A percentile compares a stretch with the other conserved stretches of the same genome.
phyloP scores from a whole-genome alignment of 2,113 vertebrate genomes.

The Pipa parva region DNA sequence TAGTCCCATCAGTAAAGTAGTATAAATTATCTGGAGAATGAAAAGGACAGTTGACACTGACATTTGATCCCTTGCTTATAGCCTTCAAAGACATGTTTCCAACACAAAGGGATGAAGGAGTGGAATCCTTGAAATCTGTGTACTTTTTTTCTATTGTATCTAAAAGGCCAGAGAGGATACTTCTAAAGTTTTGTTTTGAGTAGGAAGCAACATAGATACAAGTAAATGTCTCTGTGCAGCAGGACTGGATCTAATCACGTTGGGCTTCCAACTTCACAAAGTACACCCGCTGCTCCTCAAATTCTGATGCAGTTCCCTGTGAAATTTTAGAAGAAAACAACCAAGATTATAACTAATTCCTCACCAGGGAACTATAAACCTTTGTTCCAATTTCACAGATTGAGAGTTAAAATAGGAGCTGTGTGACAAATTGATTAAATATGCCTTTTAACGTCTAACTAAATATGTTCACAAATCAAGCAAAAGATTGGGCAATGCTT shows the following conservation, averaged over 20 bases:
- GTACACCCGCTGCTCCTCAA: neutral
- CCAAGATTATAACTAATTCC: constrained; percentile 26
- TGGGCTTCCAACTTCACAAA: neutral
- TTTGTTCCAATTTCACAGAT: constrained; percentile 14
- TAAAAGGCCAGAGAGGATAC: neutral
- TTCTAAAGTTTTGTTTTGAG: constrained; percentile 5
- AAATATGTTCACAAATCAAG: neutral
- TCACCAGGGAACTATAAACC: constrained; percentile 23
- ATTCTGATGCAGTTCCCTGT: constrained; percentile 16
- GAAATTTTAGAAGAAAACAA: constrained; percentile 27
- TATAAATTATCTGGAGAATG: constrained; percentile 11
- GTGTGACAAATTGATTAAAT: neutral
- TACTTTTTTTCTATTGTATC: constrained; percentile 7
- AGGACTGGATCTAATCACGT: neutral
- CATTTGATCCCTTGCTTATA: constrained; percentile 22
- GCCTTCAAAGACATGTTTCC: constrained; percentile 28
- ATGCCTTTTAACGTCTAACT: neutral
- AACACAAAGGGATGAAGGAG: constrained; percentile 13
- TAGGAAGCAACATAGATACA: constrained; percentile 6
- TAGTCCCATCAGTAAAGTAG: constrained; percentile 1
- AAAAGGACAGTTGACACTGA: constrained; percentile 22
- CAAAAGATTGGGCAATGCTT: neutral
- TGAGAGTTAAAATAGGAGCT: neutral
- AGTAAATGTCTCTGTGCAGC: neutral
- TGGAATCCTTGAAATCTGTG: constrained; percentile 6